Conservation (phyloP, 2,888 invertebrate species). For the Tridacna gigas region DNA sequence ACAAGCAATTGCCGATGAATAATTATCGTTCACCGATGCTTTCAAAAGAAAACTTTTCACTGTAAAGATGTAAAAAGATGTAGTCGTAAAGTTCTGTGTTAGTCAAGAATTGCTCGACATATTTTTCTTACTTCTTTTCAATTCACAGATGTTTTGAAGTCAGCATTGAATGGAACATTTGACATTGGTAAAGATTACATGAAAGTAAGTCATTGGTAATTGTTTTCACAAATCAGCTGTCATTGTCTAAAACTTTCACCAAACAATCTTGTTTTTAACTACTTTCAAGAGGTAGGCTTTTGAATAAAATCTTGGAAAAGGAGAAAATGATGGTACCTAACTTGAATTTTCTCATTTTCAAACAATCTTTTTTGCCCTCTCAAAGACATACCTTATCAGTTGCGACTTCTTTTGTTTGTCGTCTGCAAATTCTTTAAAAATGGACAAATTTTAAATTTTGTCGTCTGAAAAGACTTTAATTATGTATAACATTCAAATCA, state of each 20-base stretch:
- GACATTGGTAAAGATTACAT: conserved; percentile 67
- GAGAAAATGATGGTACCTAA: not conserved
- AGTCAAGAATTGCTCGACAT: not conserved
- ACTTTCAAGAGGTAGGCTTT: too few species aligned
- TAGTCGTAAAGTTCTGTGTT: not conserved
- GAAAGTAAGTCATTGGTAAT: conserved; percentile 51
- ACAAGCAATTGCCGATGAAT: too few species aligned
- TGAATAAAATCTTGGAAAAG: too few species aligned
- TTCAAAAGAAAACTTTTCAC: too few species aligned
- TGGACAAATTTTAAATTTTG: not conserved
- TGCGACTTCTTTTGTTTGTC: not conserved
- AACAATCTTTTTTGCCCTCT: too few species aligned
- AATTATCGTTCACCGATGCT: too few species aligned
- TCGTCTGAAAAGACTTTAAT: not conserved
- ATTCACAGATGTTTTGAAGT: conserved; percentile 62
- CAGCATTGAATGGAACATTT: conserved; percentile 65
- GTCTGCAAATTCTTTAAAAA: not conserved
- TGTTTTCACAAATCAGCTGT: too few species aligned
- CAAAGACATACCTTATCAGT: not conserved
- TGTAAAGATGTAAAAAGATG: too few species aligned
- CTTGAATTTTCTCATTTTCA: not conserved
- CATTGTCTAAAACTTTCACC: too few species aligned
- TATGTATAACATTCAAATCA: not conserved
- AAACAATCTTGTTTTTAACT: too few species aligned
- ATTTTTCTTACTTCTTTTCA: not conserved